Evolutionary conservation across 2,113 vertebrate species (phyloP), one percentile per base, ranked within the genome.

Genomic region (Lota lota): DNA sequence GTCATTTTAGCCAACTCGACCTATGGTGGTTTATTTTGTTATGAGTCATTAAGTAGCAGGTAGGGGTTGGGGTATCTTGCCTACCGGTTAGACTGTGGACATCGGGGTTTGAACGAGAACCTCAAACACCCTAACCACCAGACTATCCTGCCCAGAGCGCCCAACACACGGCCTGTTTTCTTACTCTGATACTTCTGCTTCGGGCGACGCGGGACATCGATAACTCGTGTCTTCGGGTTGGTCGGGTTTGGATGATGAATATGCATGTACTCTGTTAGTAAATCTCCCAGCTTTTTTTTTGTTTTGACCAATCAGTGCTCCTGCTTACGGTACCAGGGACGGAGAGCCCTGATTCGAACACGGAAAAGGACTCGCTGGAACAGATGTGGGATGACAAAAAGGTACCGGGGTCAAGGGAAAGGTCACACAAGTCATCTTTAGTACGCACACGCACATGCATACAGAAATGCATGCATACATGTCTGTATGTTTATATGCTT

Each of bases 341-440:
- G 85, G 97, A 97, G 56, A 94, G 95, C 61, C 78, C 87, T 7
- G 78, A 93, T 5, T 90, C 94, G 0, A 93, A 94, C 22, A 73
- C 88, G 18, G 95, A 96, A 75, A 93, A 94, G 83, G 90, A 86
- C 66, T 88, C 90, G 47, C 91, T 91, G 15, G 93, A 95, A 79
- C 94, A 95, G 82, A 89, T 92, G 24, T 99, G 97, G 97, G 95
- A 98, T 73, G 85, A 94, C 72, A 93, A 97, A 81, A 95, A 98
- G 94, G 93, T 96, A 92, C 24, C 11, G 54, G 57, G 18, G 65
- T 57, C 65, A 68, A 54, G 61, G 40, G 66, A 68, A 62, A 22
- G 60, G 36, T 51, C 61, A 10, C 51, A 57, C 33, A 21, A 14
- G 22, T 22, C 40, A 47, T 12, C 18, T 22, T 8, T 60, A 21